phyloP scores from a whole-genome alignment of 2,113 vertebrate genomes.

The Cyanistes caeruleus region DNA sequence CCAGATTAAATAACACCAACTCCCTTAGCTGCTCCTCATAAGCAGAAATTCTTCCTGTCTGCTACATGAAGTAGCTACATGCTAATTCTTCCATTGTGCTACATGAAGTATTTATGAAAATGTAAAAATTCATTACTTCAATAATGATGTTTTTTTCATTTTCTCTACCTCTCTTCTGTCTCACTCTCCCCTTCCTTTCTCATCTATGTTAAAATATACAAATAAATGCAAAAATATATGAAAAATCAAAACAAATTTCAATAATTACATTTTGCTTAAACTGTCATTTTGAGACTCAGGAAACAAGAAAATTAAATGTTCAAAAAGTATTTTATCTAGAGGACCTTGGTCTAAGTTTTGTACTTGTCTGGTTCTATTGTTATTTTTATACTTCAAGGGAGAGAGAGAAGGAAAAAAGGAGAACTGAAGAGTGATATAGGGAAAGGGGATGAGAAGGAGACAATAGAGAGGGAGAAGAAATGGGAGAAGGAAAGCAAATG shows the following conservation, averaged over 20 bases:
- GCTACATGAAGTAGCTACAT: fast-evolving
- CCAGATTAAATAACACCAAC: not conserved
- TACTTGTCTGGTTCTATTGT: not conserved
- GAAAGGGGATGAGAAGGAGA: not conserved
- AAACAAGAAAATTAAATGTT: not conserved
- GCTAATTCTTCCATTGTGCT: no score
- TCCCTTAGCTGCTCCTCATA: not conserved
- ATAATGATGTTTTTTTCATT: not conserved
- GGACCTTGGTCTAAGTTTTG: not conserved
- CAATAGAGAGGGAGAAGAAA: not conserved
- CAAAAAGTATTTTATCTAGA: not conserved
- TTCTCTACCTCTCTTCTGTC: not conserved
- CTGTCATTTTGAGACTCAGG: not conserved
- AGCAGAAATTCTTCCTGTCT: not conserved
- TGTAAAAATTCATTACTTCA: not conserved
- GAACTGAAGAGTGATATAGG: fast-evolving
- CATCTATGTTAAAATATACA: not conserved
- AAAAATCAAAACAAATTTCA: not conserved
- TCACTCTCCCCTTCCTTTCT: not conserved
- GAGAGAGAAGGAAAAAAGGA: not conserved
- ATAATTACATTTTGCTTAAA: not conserved
- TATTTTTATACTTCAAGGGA: not conserved
- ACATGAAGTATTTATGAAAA: not conserved
- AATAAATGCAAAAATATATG: not conserved
- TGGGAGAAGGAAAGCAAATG: not conserved